Evolutionary conservation across 2,113 vertebrate genomes (phyloP), one percentile per base, ranked within the genome.

Genomic region (Eublepharis macularius): DNA sequence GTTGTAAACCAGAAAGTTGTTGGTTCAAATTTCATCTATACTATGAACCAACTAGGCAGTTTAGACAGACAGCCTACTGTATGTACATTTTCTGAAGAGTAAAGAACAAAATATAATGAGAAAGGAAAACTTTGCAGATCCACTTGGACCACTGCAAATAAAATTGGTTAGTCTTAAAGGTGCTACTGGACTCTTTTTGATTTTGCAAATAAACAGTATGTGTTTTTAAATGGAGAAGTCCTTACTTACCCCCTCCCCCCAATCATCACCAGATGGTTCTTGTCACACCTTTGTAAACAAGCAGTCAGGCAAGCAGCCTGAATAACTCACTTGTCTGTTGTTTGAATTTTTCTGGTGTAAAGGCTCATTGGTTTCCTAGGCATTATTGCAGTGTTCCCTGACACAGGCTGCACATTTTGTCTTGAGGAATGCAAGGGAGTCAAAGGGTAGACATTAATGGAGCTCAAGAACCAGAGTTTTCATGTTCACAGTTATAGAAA

Each of bases 271-370:
- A 81, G 79, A 81, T 69, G 79, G 79, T 32, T 34, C 43, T 69
- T 49, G 79, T 81, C 65, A 80, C 78, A 80, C 78, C 29, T 80
- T 47, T 80, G 78, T 80, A 80, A 69, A 69, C 45, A 81, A 69
- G 32, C 79, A 81, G 79, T 69, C 79, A 81, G 51, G 79, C 65
- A 81, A 5, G 65, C 43, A 81, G 65, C 19, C 65, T 21, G 79
- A 49, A 81, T 81, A 69, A 65, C 65, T 81, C n/a, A 51, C 19
- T 81, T 69, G 43, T 69, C 65, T 49, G 45, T 21, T 39, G 21
- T 39, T 70, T 70, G 80, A 29, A 39, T 81, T 70, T 70, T 70
- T 70, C 66, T 54, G 34, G 66, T 70, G n/a, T 66, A 54, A 39
- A 81, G 51, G 66, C 45, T 70, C 80, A 81, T 81, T 81, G 63